Evolutionary conservation across 2,797 vertebrate genomes (phyloP).

Genomic region (Anniella stebbinsi): DNA sequence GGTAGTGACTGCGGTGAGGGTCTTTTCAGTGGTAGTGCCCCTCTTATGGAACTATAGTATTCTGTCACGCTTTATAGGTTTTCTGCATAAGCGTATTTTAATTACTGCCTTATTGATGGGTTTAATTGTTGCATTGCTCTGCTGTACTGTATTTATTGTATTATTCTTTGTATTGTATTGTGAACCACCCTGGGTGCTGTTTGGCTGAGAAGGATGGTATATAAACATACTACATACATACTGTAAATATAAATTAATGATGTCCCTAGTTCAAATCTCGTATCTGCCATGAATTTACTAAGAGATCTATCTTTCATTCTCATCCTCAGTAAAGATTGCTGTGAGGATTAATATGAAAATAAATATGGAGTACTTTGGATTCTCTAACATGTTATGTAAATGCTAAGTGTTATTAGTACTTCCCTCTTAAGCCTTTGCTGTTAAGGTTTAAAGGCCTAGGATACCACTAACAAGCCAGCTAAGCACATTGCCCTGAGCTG

Average conservation of each 20-base stretch:
- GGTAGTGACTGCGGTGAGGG: neutral
- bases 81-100: neutral
- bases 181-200: neutral
- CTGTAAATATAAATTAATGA: neutral
- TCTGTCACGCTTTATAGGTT: neutral
- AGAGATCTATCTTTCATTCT: neutral
- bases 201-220: neutral
- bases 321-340: neutral
- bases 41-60: neutral
- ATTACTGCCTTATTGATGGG: neutral
- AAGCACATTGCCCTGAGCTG: neutral
- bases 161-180: neutral
- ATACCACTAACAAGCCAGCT: neutral
- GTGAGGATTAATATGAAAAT: neutral
- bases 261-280: neutral
- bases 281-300: neutral
- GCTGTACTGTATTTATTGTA: neutral
- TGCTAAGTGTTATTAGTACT: neutral
- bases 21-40: neutral
- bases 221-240: neutral
- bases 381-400: neutral
- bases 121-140: neutral
- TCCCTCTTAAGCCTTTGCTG: neutral
- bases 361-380: neutral
- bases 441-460: neutral